Evolutionary conservation across 2,113 vertebrate genomes (phyloP).

Genomic region (Poeciliopsis turrubarensis): DNA sequence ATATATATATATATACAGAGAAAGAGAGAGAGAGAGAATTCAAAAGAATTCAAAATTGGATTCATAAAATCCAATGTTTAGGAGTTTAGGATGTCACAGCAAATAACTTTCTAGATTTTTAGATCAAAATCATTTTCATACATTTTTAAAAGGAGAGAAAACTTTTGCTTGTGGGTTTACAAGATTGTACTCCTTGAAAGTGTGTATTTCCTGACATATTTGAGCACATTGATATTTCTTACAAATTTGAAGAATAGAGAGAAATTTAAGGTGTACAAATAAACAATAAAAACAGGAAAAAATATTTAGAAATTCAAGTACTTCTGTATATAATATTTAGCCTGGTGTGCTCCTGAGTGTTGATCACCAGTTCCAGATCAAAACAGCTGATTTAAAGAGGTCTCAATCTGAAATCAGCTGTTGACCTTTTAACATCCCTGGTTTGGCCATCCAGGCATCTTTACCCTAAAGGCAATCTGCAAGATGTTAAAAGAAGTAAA

Average conservation of each 20-base stretch:
- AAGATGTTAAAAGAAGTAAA: no score
- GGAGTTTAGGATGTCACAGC: no score
- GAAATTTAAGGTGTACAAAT: not conserved
- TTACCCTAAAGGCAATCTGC: not conserved
- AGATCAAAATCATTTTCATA: conserved; percentile 2
- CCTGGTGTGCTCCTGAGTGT: not conserved
- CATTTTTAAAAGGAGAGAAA: not conserved
- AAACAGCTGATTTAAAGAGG: not conserved
- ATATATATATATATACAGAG: no score
- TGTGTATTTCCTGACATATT: not conserved
- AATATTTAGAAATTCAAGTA: not conserved
- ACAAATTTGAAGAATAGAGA: not conserved
- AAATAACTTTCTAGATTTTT: conserved; percentile 1
- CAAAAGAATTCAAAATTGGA: no score
- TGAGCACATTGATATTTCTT: not conserved
- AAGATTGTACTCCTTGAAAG: not conserved
- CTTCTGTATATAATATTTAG: no score
- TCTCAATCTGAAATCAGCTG: not conserved
- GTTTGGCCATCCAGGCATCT: not conserved
- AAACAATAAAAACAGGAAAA: not conserved
- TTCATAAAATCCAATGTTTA: conserved; percentile 10
- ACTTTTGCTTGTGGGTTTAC: not conserved
- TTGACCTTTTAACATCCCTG: not conserved
- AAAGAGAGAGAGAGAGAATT: not conserved
- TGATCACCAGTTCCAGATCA: not conserved